Evolutionary conservation across 2,888 invertebrate genomes (phyloP).

Genomic region (Lydus trimaculatus): DNA sequence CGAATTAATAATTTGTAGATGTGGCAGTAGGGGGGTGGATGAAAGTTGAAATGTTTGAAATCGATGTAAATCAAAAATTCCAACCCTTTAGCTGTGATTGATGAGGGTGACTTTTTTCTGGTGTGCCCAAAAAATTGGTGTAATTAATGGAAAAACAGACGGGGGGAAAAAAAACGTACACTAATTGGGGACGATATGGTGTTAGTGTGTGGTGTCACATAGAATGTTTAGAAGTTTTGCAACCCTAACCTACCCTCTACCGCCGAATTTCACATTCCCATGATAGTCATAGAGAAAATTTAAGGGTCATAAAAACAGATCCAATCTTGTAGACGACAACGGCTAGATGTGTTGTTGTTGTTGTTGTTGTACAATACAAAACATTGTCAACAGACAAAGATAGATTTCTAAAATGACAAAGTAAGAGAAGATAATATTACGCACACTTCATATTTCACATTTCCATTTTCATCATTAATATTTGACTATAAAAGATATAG

Average conservation of each 20-base stretch:
- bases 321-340: slow-evolving; percentile 23
- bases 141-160: background rate
- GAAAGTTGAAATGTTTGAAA: too few species aligned
- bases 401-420: background rate
- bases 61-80: background rate
- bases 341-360: background rate
- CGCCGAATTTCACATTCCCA: background rate
- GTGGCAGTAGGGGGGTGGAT: too few species aligned
- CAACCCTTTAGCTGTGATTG: background rate
- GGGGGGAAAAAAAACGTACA: background rate
- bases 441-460: slow-evolving; percentile 37
- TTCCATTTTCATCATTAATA: slow-evolving; percentile 40
- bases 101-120: background rate
- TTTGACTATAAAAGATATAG: slow-evolving; percentile 39
- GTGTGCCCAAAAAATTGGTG: background rate
- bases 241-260: background rate
- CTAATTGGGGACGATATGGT: background rate
- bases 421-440: slow-evolving; percentile 17
- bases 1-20: too few species aligned
- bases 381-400: background rate
- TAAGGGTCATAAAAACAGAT: slow-evolving; percentile 30
- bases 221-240: background rate
- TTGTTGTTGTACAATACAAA: background rate
- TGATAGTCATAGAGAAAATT: slow-evolving; percentile 25
- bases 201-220: background rate